phyloP scores from a whole-genome alignment of 2,113 vertebrate genomes.

The Apteryx owenii region DNA sequence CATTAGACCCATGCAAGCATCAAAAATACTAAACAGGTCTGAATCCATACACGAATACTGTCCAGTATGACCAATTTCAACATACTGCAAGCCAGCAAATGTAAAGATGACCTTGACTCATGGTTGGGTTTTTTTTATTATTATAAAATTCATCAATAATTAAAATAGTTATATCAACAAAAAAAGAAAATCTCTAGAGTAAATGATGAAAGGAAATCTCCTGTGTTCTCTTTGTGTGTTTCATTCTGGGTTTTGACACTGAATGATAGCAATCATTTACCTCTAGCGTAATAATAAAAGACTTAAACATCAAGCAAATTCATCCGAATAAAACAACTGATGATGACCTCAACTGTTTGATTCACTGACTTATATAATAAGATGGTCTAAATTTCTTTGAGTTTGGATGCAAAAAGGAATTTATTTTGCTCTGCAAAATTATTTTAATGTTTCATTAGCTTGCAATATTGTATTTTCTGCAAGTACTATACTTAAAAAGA shows the following conservation, averaged over 20 bases:
- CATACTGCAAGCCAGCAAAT: constrained; percentile 54
- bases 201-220: constrained; percentile 29
- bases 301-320: constrained; percentile 39
- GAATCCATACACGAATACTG: constrained; percentile 38
- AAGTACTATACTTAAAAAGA: background rate
- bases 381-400: background rate
- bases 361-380: constrained; percentile 22
- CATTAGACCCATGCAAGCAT: constrained; percentile 8
- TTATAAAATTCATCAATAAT: constrained; percentile 34
- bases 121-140: constrained; percentile 22
- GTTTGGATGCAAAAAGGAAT: background rate
- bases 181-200: background rate
- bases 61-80: constrained; percentile 52
- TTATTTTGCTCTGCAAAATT: background rate
- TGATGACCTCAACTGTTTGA: background rate
- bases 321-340: constrained; percentile 27
- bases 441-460: background rate
- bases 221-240: background rate
- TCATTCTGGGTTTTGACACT: constrained; percentile 50
- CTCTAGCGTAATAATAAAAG: constrained; percentile 1
- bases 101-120: constrained; percentile 38
- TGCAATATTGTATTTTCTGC: background rate
- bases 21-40: constrained; percentile 35
- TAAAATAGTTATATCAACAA: constrained; percentile 50
- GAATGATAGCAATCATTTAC: constrained; percentile 31